Base-by-base conservation (phyloP, 2,888 invertebrate species). In the Euspilapteryx auroguttella region DNA sequence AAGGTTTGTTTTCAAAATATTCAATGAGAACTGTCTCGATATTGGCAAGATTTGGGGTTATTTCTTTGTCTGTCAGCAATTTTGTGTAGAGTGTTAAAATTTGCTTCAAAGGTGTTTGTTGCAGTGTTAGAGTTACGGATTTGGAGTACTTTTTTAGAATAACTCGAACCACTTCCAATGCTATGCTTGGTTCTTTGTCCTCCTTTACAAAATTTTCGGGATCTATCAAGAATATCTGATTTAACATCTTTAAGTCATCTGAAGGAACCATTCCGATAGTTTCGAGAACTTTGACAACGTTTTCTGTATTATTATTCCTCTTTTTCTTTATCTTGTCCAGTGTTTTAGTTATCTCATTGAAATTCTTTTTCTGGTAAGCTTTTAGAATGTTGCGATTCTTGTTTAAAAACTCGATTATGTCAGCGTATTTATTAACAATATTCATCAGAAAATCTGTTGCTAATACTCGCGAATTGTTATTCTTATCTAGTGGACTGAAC, bases 1-100 rank as follows among this genome's bases (percentile, higher is more conserved):
- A 80, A 21, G 86, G 83, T 57, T 81, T 86, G 28, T 61, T 64
- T 32, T 73, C 50, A 11, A 88, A 64, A 47, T 85, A 86, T 33
- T 61, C 51, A 8, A 68, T 47, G 7, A 87, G 47, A 2, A 77
- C 52, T 4, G 50, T 54, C 38, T 85, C 85, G 39, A 87, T 55
- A 24, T 51, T 55, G 3, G 75, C 75, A 13, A 82, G 45, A 42
- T 79, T 79, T 8, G 63, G 49, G 10, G 55, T 66, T 0, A 55
- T 35, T 2, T 66, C 64, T 26, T 59, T 51, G 28, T 59, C 55
- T 4, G 48, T 56, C 5, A 79, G 51, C 26, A 80, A 49, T 21
- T 63, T 50, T 2, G 52, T 51, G 40, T 81, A 82, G 21, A 79
- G 45, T 25, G 49, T 49, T 5, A 65, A 47, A 14, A 63, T 49